Evolutionary conservation across 2,888 invertebrate genomes (phyloP).

Genomic region (Melieria omissa): DNA sequence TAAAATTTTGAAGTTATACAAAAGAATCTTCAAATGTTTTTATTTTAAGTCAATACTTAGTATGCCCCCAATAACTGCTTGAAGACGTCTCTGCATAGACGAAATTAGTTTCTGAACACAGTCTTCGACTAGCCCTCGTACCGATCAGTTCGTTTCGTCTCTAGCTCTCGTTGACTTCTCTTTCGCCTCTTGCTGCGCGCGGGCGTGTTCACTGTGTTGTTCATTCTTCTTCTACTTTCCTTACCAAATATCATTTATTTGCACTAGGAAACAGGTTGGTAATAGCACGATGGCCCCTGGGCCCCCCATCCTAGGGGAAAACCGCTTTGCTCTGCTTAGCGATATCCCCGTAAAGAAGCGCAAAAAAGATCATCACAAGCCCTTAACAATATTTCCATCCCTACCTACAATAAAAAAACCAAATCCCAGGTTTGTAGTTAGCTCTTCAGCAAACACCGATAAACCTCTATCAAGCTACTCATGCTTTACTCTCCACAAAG

Average conservation of each 20-base stretch:
- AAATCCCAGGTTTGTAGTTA: constrained; percentile 1
- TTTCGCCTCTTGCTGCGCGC: not conserved
- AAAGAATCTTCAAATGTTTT: no score
- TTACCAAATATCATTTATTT: not conserved
- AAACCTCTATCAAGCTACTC: not conserved
- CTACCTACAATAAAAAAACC: constrained; percentile 5
- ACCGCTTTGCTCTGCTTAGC: not conserved
- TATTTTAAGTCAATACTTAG: no score
- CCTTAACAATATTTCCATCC: not conserved
- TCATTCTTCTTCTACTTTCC: not conserved
- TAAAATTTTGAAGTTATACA: no score
- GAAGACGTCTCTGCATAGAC: no score
- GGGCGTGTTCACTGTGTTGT: not conserved
- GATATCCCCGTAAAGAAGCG: not conserved
- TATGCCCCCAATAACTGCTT: no score
- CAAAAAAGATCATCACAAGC: not conserved
- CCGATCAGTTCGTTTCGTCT: not conserved
- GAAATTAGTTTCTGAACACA: no score
- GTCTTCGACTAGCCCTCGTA: constrained; percentile 4
- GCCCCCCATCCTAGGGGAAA: not conserved
- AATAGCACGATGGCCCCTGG: not conserved
- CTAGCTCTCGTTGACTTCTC: not conserved
- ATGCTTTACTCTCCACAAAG: not conserved
- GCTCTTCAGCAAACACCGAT: not conserved
- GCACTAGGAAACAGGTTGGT: not conserved